These are phyloP conservation scores for Hemaris fuciformis DNA, from an alignment of 2,888 invertebrate species.

Conservation along the genomic window DNA sequence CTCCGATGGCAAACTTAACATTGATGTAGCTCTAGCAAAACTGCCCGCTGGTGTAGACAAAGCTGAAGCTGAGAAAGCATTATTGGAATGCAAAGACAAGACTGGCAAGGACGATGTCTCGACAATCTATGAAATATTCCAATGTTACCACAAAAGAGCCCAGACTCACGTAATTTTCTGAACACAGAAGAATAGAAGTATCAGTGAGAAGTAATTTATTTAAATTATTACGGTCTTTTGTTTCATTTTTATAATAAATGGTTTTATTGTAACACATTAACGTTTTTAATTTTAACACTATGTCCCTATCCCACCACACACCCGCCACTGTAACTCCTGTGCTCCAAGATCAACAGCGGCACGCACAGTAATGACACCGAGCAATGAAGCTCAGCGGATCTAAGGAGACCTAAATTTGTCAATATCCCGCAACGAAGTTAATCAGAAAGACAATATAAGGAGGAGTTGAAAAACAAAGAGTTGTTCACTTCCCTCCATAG, in stretches of 20 bases:
- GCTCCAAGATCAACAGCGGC: too few relatives aligned
- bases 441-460: too few relatives aligned
- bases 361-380: too few relatives aligned
- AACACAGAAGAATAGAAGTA: slow-evolving; percentile 15
- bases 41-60: slow-evolving; percentile 61
- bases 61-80: slow-evolving; percentile 55
- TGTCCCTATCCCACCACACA: too few relatives aligned
- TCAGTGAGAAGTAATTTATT: background rate
- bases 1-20: slow-evolving; percentile 61
- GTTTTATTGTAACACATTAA: background rate
- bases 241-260: background rate
- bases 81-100: slow-evolving; percentile 63
- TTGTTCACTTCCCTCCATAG: too few relatives aligned
- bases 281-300: background rate
- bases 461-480: too few relatives aligned
- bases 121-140: slow-evolving; percentile 64
- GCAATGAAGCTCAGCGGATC: too few relatives aligned
- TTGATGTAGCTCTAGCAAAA: slow-evolving; percentile 62
- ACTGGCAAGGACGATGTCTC: slow-evolving; percentile 62
- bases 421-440: too few relatives aligned
- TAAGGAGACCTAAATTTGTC: too few relatives aligned
- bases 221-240: background rate
- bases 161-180: slow-evolving; percentile 50
- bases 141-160: slow-evolving; percentile 65
- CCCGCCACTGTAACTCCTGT: too few relatives aligned